Evolutionary conservation across 37 sponge, comb jelly and placozoan species (phyloP), one percentile per base, ranked within the genome.

Genomic region (Ephydatia muelleri): DNA sequence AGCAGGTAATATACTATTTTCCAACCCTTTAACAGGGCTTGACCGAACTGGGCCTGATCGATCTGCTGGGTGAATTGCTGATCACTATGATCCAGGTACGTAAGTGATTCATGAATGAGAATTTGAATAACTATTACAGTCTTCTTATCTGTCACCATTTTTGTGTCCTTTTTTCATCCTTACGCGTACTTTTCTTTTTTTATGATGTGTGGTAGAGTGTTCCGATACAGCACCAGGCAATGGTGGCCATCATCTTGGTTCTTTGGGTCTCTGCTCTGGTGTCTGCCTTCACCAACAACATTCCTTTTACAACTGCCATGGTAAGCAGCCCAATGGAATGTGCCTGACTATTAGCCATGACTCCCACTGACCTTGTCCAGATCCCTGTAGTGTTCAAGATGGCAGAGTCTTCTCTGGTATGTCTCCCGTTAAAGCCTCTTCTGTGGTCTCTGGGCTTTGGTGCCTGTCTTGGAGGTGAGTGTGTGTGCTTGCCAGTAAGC

Each of bases 261-360:
- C 67, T 98, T 65, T 98, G 98, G 98, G 87, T 98, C 32, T 95
- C 98, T 12, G 98, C 98, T 64, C 23, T 98, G 8, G 94, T 92
- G 43, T 96, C 97, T 8, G 92, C 99, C 11, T 98, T 98, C 91
- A 98, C 96, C 80, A 97, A 98, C 81, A 98, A 98, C 91, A 98
- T 98, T 66, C 99, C 99, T 81, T 98, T 98, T 88, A 98, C 99
- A 34, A 91, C 97, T 25, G 99, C 95, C 30, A 98, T 93, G 43
- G 92, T 91, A 31, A 80, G 86, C 70, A 12, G 16, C 6, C 16
- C 57, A 57, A 1, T 57, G 57, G 9, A 57, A 11, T 57, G 57
- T 57, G 57, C 43, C 43, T 43, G 6, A 3, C 43, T 6, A 43
- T 3, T 43, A 6, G 3, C 43, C 6, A 43, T 43, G 43, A 3